Evolutionary conservation across 1,140 invertebrate genomes (phyloP), one percentile per base, ranked within the genome.

Genomic region (Papilio glaucus): DNA sequence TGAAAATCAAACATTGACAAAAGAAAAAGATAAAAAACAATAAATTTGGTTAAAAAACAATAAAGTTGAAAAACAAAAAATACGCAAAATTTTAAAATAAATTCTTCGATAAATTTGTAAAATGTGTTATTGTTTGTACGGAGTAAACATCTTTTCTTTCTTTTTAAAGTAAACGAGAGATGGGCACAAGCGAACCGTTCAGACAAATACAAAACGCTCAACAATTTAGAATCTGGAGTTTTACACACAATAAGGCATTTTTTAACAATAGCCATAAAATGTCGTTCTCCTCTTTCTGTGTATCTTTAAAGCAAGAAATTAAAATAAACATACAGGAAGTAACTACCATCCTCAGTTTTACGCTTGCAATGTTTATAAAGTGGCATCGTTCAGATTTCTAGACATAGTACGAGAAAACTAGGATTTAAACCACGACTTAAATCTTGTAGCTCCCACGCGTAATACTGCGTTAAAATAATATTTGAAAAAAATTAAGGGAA

Each of bases 201-300:
- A 10, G 45, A 49, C 18, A 49, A 42, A 49, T 21, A 49, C 8
- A 49, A 45, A 49, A 15, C 18, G 15, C 15, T 9, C 18, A 49
- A 49, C 45, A 49, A 49, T 21, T 49, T 49, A 49, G 45, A 18
- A 18, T 49, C 45, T 21, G 18, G 8, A n/a, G 8, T 18, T 49
- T 21, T 49, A 45, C n/a, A 49, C 18, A 49, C 45, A 49, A 49
- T 49, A 49, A 49, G 18, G 18, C 45, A 49, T 49, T 42, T 42
- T 42, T 49, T 49, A 49, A 49, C 45, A 49, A 49, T 21, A 18
- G 8, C 18, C 45, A 18, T 49, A 49, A 49, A 49, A 49, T 49
- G 45, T n/a, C n/a, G n/a, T n/a, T 49, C 45, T 49, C 45, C 45
- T 21, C 8, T 21, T 49, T 9, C 45, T 0, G 9, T 49, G 10